A percentile compares a stretch with the other conserved stretches of the same genome.
Evolutionary conservation across 2,797 vertebrate species (phyloP).

Genomic region (Enteromius argenteus): DNA sequence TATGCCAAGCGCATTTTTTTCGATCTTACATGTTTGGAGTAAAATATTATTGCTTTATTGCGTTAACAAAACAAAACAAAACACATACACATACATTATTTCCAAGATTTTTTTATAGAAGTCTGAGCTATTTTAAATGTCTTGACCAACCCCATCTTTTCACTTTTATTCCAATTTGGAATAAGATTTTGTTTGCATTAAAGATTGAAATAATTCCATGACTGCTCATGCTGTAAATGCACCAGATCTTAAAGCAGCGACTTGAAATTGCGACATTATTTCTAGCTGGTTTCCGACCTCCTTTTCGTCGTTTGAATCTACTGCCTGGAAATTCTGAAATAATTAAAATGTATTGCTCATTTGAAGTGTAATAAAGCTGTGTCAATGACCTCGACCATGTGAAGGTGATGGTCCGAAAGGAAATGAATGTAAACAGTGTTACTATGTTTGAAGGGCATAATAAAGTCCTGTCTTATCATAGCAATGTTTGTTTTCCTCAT

Average conservation of each 20-base stretch:
- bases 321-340: conserved; percentile 34
- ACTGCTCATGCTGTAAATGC: neutral
- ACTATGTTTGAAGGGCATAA: conserved; percentile 60
- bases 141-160: neutral
- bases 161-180: neutral
- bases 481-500: conserved; percentile 56
- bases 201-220: neutral
- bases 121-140: neutral
- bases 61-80: no score
- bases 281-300: neutral
- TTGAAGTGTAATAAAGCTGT: conserved; percentile 56
- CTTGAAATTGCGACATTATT: neutral
- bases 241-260: neutral
- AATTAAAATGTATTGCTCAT: conserved; percentile 42
- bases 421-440: conserved; percentile 69
- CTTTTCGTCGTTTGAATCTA: neutral
- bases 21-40: neutral
- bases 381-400: conserved; percentile 58
- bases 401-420: conserved; percentile 54
- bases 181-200: neutral
- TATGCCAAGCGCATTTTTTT: neutral
- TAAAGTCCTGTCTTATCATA: conserved; percentile 59
- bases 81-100: no score
- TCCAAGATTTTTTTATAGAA: neutral
- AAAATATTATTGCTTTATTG: neutral